These are phyloP conservation scores for Notamacropus eugenii DNA, from an alignment of 2,797 vertebrate species.

Conservation along the genomic window DNA sequence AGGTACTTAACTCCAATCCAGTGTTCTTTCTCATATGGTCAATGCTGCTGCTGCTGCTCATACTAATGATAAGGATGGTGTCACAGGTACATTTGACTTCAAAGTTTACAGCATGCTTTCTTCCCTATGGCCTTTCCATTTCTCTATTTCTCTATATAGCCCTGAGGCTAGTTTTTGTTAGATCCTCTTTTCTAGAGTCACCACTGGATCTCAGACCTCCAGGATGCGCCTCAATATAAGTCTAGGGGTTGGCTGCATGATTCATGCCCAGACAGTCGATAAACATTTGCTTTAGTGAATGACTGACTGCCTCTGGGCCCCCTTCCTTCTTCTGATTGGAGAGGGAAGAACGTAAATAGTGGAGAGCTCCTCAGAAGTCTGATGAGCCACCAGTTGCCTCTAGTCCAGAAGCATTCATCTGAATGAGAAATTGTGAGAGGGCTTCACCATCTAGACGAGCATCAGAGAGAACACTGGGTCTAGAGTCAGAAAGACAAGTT, in stretches of 20 bases:
- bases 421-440: background rate
- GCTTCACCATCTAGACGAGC: background rate
- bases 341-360: background rate
- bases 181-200: background rate
- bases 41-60: background rate
- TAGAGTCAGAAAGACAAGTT: background rate
- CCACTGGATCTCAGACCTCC: background rate
- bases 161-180: background rate
- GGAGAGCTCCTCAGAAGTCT: background rate
- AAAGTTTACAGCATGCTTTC: background rate
- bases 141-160: background rate
- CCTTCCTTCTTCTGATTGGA: background rate
- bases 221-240: background rate
- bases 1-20: background rate
- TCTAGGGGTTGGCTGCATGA: background rate
- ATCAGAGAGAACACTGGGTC: background rate
- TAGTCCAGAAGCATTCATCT: background rate
- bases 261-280: background rate
- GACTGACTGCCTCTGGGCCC: background rate
- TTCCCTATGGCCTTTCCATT: background rate
- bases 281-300: background rate
- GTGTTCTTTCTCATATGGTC: background rate
- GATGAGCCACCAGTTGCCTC: background rate
- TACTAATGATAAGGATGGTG: background rate
- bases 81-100: background rate